phyloP scores from a whole-genome alignment of 2,113 vertebrate genomes.

The Physeter macrocephalus region DNA sequence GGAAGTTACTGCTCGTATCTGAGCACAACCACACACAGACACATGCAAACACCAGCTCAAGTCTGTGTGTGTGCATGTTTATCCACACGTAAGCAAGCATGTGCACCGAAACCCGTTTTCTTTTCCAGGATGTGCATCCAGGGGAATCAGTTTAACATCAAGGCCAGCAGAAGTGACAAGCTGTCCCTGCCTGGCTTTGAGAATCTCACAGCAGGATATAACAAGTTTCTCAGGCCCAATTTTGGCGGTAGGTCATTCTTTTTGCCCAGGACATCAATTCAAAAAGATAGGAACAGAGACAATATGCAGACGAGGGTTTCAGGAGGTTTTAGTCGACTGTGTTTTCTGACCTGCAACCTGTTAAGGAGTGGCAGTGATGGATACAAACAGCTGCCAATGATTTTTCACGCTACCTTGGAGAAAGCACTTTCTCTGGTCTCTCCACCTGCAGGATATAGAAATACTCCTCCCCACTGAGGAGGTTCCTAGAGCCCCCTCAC shows the following conservation, averaged over 20 bases:
- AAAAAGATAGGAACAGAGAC: neutral
- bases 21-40: neutral
- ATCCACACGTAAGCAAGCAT: neutral
- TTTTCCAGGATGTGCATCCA: slow-evolving; percentile 75
- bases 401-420: neutral
- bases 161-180: slow-evolving; percentile 75
- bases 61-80: fast-evolving
- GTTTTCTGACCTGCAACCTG: neutral
- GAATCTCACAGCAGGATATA: slow-evolving; percentile 92
- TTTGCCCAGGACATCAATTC: neutral
- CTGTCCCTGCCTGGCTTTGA: slow-evolving; percentile 89
- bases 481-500: neutral
- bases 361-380: neutral
- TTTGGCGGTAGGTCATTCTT: slow-evolving; percentile 86
- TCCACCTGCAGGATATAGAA: neutral
- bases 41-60: neutral
- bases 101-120: neutral
- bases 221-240: slow-evolving; percentile 92
- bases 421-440: neutral
- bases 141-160: slow-evolving; percentile 55
- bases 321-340: neutral
- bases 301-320: neutral
- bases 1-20: fast-evolving
- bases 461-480: neutral
- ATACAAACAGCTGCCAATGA: neutral